Conservation (phyloP, 1,140 invertebrate species). For the Hylaeus anthracinus region DNA sequence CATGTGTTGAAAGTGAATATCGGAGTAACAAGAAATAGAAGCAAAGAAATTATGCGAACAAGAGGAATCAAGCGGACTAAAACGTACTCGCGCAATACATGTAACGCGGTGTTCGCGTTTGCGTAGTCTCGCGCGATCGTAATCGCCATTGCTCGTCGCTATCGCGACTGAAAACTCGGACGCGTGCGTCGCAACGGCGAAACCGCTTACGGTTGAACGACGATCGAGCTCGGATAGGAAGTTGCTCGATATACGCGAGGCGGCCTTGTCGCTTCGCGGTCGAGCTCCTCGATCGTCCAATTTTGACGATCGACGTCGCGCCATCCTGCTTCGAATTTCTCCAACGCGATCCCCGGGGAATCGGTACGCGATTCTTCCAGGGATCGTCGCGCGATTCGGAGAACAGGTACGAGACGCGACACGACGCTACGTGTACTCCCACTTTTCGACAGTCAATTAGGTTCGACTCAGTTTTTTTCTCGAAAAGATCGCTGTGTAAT, state of each 20-base stretch:
- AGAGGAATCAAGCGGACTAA: slow-evolving; percentile 8
- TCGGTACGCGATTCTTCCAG: not conserved
- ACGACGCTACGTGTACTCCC: not conserved
- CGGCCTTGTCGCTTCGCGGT: slow-evolving; percentile 13
- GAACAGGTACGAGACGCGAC: not conserved
- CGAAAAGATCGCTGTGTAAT: slow-evolving; percentile 11
- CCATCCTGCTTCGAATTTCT: not conserved
- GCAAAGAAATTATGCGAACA: slow-evolving; percentile 9
- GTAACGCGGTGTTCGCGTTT: not conserved
- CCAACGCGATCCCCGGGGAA: not conserved
- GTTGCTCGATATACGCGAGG: slow-evolving; percentile 4
- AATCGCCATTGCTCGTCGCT: no score
- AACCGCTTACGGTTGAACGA: not conserved
- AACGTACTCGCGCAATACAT: slow-evolving; percentile 22
- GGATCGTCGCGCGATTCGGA: not conserved
- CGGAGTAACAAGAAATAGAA: slow-evolving; percentile 50
- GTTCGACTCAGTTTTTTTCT: slow-evolving; percentile 51
- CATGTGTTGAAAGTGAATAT: slow-evolving; percentile 72
- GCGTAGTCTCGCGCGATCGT: not conserved
- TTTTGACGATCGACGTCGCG: not conserved
- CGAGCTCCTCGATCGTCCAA: not conserved
- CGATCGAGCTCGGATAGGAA: not conserved
- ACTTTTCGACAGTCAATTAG: slow-evolving; percentile 59
- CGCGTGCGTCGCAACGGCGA: not conserved
- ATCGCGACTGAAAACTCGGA: not conserved